Evolutionary conservation across 35 echinoderm and acorn worm genomes (phyloP), one percentile per base, ranked within the genome.

Genomic region (Holothuria glaberrima): DNA sequence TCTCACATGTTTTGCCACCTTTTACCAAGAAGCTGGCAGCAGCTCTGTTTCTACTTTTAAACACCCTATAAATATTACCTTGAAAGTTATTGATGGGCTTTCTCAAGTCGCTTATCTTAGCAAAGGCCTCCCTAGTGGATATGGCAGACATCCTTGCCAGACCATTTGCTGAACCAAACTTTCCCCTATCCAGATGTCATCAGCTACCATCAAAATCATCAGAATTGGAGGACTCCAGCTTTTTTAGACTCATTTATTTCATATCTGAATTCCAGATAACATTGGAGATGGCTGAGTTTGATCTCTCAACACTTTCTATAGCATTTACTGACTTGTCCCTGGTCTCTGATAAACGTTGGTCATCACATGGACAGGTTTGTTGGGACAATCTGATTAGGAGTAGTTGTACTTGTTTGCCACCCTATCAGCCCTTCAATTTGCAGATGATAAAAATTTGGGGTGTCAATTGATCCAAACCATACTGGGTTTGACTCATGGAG

Each of bases 321-420:
- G 74, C 38, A 20, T 48, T 48, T 28, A 54, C 10, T 14, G 50
- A 38, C 30, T 74, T 74, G 19, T 48, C 50, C 21, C 50, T 48
- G 50, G 50, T 18, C 26, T 48, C 18, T 48, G 74, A 78, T 48
- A 48, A 21, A 22, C 20, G 29, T 24, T 78, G 27, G 44, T 78
- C 50, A 78, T 78, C 44, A 78, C n/a, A 48, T 78, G 38, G 50
- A 33, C 25, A 41, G 50, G 35, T 78, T 78, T 78, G 74, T 78
- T 78, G 74, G 44, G 74, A n/a, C n/a, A 48, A 25, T 9, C 74
- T 78, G 74, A 78, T 78, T 78, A 78, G 33, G 18, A 48, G 50
- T 1, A 14, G 9, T 54, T 12, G 50, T 54, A 54, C 5, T 17
- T 54, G 50, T 54, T 78, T 35, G 13, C 35, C 20, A 13, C 7